Evolutionary conservation across 2,888 invertebrate genomes (phyloP).

Genomic region (Caenorhabditis macrosperma): DNA sequence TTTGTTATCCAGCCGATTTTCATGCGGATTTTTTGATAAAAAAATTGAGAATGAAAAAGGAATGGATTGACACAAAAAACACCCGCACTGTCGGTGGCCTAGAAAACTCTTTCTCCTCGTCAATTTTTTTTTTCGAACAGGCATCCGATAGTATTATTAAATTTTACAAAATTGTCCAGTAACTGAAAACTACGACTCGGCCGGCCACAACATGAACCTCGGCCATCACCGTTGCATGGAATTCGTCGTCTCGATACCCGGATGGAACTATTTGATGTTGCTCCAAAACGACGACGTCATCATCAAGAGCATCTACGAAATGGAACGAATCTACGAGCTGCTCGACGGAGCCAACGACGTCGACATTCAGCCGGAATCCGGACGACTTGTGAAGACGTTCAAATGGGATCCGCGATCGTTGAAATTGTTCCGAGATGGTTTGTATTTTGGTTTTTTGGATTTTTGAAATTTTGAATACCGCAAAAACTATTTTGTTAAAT

Average conservation of each 20-base stretch:
- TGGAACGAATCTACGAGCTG: constrained; percentile 12
- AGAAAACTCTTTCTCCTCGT: no score
- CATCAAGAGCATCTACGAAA: constrained; percentile 40
- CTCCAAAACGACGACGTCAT: constrained; percentile 57
- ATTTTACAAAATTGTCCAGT: no score
- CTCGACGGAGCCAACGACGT: constrained; percentile 58
- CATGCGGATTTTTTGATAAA: no score
- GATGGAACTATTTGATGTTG: constrained; percentile 53
- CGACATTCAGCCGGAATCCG: neutral
- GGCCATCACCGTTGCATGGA: constrained; percentile 50
- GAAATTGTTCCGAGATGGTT: constrained; percentile 44
- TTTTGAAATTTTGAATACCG: neutral
- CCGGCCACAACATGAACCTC: constrained; percentile 47
- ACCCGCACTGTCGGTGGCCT: no score
- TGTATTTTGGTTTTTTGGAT: no score
- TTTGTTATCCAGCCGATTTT: no score
- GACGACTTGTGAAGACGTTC: neutral
- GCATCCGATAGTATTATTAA: no score
- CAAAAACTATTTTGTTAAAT: no score
- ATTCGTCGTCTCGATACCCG: constrained; percentile 1
- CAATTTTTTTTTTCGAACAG: no score
- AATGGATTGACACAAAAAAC: no score
- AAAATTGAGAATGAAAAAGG: no score
- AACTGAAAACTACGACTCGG: constrained; percentile 16
- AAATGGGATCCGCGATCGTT: constrained; percentile 36